phyloP scores from a whole-genome alignment of 2,888 invertebrate species.

The Deroplatys truncata region DNA sequence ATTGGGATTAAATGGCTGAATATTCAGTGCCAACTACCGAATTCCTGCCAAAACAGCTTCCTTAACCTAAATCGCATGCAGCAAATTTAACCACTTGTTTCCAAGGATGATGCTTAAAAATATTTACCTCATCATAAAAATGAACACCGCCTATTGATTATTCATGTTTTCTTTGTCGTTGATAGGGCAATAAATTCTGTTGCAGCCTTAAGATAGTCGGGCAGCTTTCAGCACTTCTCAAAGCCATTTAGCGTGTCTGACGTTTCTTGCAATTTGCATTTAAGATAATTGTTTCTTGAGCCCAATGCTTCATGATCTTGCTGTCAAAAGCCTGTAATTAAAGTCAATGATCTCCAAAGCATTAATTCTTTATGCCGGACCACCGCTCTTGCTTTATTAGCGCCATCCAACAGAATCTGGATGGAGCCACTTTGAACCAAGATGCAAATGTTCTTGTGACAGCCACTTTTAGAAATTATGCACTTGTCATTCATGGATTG shows the following conservation, averaged over 20 bases:
- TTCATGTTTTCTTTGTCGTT: neutral
- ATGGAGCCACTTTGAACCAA: neutral
- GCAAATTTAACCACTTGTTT: neutral
- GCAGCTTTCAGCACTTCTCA: neutral
- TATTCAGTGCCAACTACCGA: too few relatives aligned
- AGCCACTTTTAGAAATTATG: too few relatives aligned
- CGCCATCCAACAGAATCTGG: neutral
- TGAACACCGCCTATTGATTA: neutral
- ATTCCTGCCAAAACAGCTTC: too few relatives aligned
- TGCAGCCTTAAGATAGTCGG: neutral
- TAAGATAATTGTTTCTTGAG: neutral
- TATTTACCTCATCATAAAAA: neutral
- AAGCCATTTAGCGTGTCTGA: neutral
- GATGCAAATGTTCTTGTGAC: too few relatives aligned
- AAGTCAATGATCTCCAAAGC: neutral
- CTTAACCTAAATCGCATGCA: too few relatives aligned
- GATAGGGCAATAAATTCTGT: neutral
- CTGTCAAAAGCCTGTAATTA: neutral
- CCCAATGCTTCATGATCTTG: neutral
- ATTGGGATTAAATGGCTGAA: too few relatives aligned
- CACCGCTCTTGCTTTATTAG: neutral
- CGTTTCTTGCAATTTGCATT: neutral
- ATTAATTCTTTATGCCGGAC: neutral
- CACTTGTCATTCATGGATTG: too few relatives aligned
- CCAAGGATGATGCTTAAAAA: neutral